Evolutionary conservation across 2,113 vertebrate species (phyloP).

Genomic region (Oreochromis niloticus): DNA sequence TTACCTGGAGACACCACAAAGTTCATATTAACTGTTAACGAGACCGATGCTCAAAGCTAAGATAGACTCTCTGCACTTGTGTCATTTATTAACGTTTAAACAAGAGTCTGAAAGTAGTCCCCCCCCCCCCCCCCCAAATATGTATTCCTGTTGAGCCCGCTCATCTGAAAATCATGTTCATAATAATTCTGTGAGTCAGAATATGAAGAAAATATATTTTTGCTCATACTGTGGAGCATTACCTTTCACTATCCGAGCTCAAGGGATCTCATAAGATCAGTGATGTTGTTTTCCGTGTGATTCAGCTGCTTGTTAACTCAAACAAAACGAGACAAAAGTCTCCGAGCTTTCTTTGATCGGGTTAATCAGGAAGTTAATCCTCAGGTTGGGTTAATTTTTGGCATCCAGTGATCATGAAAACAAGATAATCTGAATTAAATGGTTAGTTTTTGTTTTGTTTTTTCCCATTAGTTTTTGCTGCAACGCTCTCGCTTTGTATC

Average conservation of each 20-base stretch:
- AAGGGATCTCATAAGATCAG: rapidly evolving
- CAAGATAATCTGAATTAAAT: neutral
- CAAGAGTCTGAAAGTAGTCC: neutral
- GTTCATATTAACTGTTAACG: neutral
- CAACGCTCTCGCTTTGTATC: neutral
- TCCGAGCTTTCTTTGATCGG: neutral
- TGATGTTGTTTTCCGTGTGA: neutral
- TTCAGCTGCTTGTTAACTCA: neutral
- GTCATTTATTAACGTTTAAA: neutral
- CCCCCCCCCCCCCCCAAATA: rapidly evolving
- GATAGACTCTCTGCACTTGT: neutral
- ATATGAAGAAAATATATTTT: neutral
- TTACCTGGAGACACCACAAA: neutral
- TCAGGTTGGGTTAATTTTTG: neutral
- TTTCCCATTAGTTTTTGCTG: neutral
- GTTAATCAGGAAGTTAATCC: neutral
- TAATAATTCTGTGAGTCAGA: neutral
- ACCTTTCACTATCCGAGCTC: neutral
- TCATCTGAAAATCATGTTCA: neutral
- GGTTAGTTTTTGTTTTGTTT: neutral
- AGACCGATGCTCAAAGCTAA: neutral
- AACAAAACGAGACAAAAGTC: neutral
- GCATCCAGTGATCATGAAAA: neutral
- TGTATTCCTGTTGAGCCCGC: neutral
- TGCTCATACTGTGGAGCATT: neutral